phyloP scores from a whole-genome alignment of 1,140 invertebrate genomes.

The Eumeta japonica region DNA sequence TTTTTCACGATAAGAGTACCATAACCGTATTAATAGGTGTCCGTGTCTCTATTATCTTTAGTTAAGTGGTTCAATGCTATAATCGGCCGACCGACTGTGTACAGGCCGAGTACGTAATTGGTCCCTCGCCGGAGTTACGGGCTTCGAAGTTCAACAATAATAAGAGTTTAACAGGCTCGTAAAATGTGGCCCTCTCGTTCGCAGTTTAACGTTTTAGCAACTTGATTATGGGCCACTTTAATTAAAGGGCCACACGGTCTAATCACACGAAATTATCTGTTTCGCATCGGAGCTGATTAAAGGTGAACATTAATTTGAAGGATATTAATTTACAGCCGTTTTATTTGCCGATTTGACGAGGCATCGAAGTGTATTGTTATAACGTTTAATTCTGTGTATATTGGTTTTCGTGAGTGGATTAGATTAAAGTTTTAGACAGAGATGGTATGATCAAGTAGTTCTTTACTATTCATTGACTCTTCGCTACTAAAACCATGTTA shows the following conservation, averaged over 20 bases:
- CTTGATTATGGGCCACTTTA: background rate
- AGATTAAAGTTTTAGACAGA: background rate
- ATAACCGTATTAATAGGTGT: no score
- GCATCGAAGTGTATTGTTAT: background rate
- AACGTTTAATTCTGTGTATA: background rate
- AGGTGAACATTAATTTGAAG: no score
- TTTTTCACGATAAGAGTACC: no score
- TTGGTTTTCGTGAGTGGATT: background rate
- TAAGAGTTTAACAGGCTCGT: slow-evolving; percentile 29
- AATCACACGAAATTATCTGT: background rate
- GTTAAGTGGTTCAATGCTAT: no score
- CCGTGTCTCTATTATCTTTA: no score
- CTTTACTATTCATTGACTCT: background rate
- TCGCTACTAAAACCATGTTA: no score
- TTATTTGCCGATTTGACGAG: background rate
- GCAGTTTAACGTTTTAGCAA: slow-evolving; percentile 16
- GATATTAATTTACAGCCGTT: background rate
- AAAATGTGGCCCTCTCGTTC: slow-evolving; percentile 24
- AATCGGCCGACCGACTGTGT: no score
- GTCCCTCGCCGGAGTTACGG: slow-evolving; percentile 14
- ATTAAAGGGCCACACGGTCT: background rate
- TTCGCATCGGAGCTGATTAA: background rate
- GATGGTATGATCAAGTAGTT: background rate
- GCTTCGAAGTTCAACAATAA: slow-evolving; percentile 38
- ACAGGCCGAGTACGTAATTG: no score